These are phyloP conservation scores for Xestobium rufovillosum DNA, from an alignment of 2,888 invertebrate species.

Conservation along the genomic window DNA sequence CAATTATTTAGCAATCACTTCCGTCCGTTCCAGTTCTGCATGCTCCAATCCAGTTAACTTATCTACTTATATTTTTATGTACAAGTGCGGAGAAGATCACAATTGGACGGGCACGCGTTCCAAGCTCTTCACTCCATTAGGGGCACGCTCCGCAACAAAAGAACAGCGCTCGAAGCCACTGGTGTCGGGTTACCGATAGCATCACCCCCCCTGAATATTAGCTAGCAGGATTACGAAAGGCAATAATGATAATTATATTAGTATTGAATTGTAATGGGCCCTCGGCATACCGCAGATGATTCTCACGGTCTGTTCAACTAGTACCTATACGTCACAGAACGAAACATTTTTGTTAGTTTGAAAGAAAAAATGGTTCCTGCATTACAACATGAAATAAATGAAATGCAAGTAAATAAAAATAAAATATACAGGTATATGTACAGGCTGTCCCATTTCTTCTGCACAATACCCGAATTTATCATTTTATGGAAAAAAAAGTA, in stretches of 20 bases:
- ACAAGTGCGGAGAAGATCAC: slow-evolving; percentile 2
- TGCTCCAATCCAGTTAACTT: too few relatives aligned
- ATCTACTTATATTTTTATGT: not conserved
- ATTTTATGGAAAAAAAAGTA: too few relatives aligned
- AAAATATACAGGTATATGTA: too few relatives aligned
- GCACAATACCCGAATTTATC: too few relatives aligned
- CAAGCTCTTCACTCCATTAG: slow-evolving; percentile 34
- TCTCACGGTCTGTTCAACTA: slow-evolving; percentile 38
- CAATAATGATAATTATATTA: slow-evolving; percentile 47
- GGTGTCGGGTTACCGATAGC: slow-evolving; percentile 40
- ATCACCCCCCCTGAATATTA: slow-evolving; percentile 32
- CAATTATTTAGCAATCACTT: too few relatives aligned
- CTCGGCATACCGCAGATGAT: slow-evolving; percentile 27
- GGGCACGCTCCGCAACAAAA: slow-evolving; percentile 36
- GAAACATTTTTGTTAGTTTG: too few relatives aligned
- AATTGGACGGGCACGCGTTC: not conserved
- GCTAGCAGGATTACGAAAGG: slow-evolving; percentile 41
- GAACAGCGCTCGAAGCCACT: slow-evolving; percentile 29
- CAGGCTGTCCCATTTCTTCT: too few relatives aligned
- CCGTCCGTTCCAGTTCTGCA: too few relatives aligned
- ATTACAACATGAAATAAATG: too few relatives aligned
- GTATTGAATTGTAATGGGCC: slow-evolving; percentile 43
- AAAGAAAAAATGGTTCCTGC: too few relatives aligned
- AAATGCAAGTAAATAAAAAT: too few relatives aligned
- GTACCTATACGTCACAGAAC: too few relatives aligned